Base-by-base conservation (phyloP, 2,797 vertebrate species). In the Xyrichtys novacula region DNA sequence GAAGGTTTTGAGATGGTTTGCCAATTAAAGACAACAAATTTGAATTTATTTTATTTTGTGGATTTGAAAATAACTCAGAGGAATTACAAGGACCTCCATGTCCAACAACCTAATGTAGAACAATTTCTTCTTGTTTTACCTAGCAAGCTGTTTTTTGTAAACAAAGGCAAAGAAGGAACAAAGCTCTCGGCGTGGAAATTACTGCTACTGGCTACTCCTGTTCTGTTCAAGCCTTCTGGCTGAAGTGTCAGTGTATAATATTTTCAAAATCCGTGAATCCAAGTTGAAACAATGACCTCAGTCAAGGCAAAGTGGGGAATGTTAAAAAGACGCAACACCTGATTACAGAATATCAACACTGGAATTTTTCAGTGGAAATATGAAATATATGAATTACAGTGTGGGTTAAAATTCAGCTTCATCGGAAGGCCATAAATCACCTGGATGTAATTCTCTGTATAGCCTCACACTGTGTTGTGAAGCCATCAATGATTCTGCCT, bases 391-490 rank as follows among this genome's bases (percentile, higher is more conserved):
- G 2, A 6, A 19, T 38, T 47, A 26, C 14, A 48, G 25, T 44
- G 25, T 52, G 17, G 47, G n/a, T 16, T 17, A 16, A 48, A 63
- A 8, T 31, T 20, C 14, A 49, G 43, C 22, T 9, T 28, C 22
- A 34, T 17, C 28, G 14, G 23, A 29, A 52, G 36, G 4, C 32
- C 38, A 29, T 67, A 58, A 39, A 56, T 44, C 7, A 31, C 26
- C 48, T 7, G 11, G 20, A 17, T 60, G 31, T 34, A 32, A 54
- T 16, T 32, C 55, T 52, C 19, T 19, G 43, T 74, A 28, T 17
- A 42, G 36, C 48, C 40, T 6, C 23, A 22, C 36, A 42, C n/a
- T 63, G 36, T 23, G 34, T 16, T 20, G 1, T 15, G 42, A 25
- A 20, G 46, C 23, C 52, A 3, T 59, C 67, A 48, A 40, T 17